These are phyloP conservation scores for Chymomyza amoena DNA, from an alignment of 2,888 invertebrate species.

Conservation along the genomic window DNA sequence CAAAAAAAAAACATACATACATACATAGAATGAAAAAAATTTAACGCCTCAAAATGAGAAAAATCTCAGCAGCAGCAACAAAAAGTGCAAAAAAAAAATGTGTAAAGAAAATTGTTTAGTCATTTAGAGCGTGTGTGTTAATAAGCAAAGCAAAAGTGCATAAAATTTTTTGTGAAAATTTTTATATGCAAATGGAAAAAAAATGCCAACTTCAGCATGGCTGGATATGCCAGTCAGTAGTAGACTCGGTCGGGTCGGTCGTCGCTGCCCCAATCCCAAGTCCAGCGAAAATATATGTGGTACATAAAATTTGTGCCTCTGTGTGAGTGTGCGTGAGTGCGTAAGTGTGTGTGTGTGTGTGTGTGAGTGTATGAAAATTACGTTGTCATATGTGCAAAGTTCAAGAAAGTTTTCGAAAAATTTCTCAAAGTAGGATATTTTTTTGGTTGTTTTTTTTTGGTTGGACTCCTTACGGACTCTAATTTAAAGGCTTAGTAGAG, in stretches of 20 bases:
- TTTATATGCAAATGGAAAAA: slow-evolving; percentile 1
- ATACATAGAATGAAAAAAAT: no score
- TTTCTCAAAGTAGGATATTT: neutral
- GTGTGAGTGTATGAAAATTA: slow-evolving; percentile 55
- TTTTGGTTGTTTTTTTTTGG: slow-evolving; percentile 14
- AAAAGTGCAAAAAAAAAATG: slow-evolving; percentile 25
- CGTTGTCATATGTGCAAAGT: slow-evolving; percentile 70
- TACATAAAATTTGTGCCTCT: slow-evolving; percentile 63
- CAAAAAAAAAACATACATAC: slow-evolving; percentile 25
- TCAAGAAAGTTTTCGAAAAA: slow-evolving; percentile 11
- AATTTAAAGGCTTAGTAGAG: no score
- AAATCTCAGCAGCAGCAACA: slow-evolving; percentile 28
- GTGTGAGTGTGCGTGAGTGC: slow-evolving; percentile 28
- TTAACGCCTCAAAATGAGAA: slow-evolving; percentile 19
- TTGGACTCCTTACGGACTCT: neutral
- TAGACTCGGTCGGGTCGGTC: slow-evolving; percentile 37
- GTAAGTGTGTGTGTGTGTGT: slow-evolving; percentile 13
- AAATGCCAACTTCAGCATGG: slow-evolving; percentile 21
- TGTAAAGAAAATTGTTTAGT: slow-evolving; percentile 29
- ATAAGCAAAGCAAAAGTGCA: slow-evolving; percentile 37
- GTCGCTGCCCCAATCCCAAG: slow-evolving; percentile 27
- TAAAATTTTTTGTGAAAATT: slow-evolving; percentile 14
- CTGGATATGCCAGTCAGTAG: neutral
- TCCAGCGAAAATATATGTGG: slow-evolving; percentile 59
- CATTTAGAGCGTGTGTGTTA: slow-evolving; percentile 28